These are phyloP conservation scores for Eriocheir sinensis DNA, from an alignment of 1,140 invertebrate species.

Conservation along the genomic window DNA sequence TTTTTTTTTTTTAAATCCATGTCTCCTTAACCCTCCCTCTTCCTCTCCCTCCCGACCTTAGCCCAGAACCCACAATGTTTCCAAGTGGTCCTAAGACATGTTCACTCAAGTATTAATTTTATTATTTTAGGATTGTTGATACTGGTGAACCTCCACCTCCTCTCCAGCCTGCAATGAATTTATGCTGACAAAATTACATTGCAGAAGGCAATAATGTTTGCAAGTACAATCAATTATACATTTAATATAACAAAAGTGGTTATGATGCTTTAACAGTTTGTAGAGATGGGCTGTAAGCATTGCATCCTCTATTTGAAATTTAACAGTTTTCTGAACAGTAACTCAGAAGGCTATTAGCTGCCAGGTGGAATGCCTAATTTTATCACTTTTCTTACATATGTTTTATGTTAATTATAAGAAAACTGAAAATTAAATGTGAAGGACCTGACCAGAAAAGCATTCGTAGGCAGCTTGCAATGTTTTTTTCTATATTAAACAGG, in stretches of 20 bases:
- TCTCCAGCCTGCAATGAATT: background rate
- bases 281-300: too few species aligned
- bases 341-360: background rate
- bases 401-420: background rate
- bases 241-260: background rate
- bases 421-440: background rate
- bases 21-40: too few species aligned
- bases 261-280: background rate
- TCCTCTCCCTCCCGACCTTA: background rate
- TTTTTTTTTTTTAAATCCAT: too few species aligned
- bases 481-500: background rate
- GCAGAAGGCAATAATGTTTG: slow-evolving; percentile 11
- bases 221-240: background rate
- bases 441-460: background rate
- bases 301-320: background rate
- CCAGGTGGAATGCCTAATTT: background rate
- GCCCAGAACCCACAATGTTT: background rate
- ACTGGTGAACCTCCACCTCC: background rate
- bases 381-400: background rate
- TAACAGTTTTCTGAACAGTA: background rate
- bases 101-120: background rate
- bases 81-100: background rate
- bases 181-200: background rate
- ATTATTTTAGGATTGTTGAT: background rate
- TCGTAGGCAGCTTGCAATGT: background rate